Percentiles rank a stretch among this genome's conserved stretches.
Conservation (phyloP, 1,140 invertebrate genomes). For the Bombus pascuorum region DNA sequence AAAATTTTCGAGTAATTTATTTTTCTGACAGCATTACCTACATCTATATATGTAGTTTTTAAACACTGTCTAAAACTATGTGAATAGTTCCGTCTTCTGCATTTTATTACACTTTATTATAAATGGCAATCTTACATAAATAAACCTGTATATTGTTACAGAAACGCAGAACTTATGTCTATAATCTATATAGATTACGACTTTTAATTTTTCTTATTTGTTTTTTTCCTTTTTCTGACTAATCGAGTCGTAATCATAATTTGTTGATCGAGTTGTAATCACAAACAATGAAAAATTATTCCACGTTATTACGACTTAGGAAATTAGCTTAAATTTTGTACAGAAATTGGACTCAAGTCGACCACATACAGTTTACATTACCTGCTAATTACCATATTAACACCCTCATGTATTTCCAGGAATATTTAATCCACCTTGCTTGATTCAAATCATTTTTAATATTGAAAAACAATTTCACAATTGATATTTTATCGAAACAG, state of each 20-base stretch:
- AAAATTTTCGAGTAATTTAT: constrained; percentile 13
- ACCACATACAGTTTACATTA: constrained; percentile 50
- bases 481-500: constrained; percentile 30
- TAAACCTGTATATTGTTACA: constrained; percentile 77
- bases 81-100: constrained; percentile 63
- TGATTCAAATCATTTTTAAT: constrained; percentile 28
- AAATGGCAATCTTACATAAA: constrained; percentile 81
- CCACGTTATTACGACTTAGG: background rate
- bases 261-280: background rate
- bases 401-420: constrained; percentile 45
- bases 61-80: constrained; percentile 47
- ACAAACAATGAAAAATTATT: constrained; percentile 26
- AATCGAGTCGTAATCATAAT: background rate
- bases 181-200: constrained; percentile 70
- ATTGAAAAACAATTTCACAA: constrained; percentile 20
- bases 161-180: constrained; percentile 81
- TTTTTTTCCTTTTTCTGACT: constrained; percentile 20
- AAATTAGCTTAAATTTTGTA: constrained; percentile 37
- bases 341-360: constrained; percentile 36
- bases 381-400: constrained; percentile 58
- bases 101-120: constrained; percentile 79
- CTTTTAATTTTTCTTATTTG: constrained; percentile 39
- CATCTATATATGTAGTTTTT: constrained; percentile 32
- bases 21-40: constrained; percentile 14
- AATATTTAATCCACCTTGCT: constrained; percentile 47